Conservation (phyloP, 1,140 invertebrate species). For the Halictus rubicundus region DNA sequence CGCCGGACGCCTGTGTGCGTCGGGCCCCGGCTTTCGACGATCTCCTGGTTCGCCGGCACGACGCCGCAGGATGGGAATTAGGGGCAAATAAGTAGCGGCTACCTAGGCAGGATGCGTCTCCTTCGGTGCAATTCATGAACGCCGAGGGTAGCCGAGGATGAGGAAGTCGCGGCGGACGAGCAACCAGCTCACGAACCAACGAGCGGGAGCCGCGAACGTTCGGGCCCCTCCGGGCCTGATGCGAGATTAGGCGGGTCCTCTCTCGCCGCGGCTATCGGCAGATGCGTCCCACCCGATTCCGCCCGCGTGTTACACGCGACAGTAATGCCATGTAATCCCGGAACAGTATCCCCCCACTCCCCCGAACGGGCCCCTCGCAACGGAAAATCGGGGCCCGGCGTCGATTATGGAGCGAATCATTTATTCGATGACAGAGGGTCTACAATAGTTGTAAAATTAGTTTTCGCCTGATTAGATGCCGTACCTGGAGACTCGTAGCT, state of each 20-base stretch:
- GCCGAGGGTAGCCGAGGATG: constrained; percentile 16
- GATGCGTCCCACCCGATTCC: constrained; percentile 43
- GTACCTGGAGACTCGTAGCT: no score
- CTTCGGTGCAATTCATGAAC: constrained; percentile 52
- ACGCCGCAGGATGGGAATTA: constrained; percentile 58
- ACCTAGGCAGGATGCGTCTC: constrained; percentile 53
- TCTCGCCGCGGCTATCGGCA: constrained; percentile 50
- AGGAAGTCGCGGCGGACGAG: constrained; percentile 9
- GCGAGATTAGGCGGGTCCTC: constrained; percentile 64
- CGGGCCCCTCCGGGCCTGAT: constrained; percentile 62
- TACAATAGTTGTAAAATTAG: no score
- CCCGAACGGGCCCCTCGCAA: not conserved
- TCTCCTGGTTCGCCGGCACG: not conserved
- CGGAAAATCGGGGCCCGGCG: constrained; percentile 17
- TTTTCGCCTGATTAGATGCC: no score
- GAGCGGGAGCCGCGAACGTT: constrained; percentile 49
- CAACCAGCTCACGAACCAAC: not conserved
- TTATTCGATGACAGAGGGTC: not conserved
- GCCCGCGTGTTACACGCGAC: constrained; percentile 58
- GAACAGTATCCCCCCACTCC: constrained; percentile 31
- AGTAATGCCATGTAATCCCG: constrained; percentile 46
- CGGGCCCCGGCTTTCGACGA: not conserved
- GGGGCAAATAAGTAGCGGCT: constrained; percentile 61
- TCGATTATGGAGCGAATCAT: constrained; percentile 21
- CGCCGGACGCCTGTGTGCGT: no score